Percentiles rank a stretch among this genome's conserved stretches.
Conservation (phyloP, 2,888 invertebrate species). For the Rhopalosiphum nymphaeae region DNA sequence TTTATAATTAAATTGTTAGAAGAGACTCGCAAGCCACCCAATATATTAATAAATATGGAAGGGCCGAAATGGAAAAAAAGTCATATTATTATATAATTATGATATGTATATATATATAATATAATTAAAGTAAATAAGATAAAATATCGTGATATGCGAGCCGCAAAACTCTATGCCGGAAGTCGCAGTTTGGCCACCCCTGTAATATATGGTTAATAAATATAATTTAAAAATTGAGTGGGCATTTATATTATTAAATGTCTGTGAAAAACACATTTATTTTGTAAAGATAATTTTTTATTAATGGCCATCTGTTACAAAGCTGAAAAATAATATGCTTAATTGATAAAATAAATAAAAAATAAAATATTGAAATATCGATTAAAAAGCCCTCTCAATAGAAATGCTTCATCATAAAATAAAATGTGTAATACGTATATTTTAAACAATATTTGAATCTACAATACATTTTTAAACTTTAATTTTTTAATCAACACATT, state of each 20-base stretch:
- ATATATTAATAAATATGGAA: too few relatives aligned
- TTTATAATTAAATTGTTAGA: background rate
- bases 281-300: background rate
- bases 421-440: background rate
- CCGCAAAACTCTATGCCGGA: too few relatives aligned
- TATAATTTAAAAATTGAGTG: background rate
- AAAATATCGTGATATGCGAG: too few relatives aligned
- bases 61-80: too few relatives aligned
- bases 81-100: too few relatives aligned
- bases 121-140: too few relatives aligned
- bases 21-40: too few relatives aligned
- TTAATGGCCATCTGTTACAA: background rate
- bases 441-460: background rate
- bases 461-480: background rate
- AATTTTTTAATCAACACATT: background rate
- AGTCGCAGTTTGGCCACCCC: too few relatives aligned
- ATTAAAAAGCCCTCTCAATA: fast-evolving
- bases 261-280: too few relatives aligned
- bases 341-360: background rate
- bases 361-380: background rate
- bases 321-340: background rate
- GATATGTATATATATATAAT: too few relatives aligned
- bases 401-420: background rate
- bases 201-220: background rate
- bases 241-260: background rate